Evolutionary conservation across 1,140 invertebrate species (phyloP).

Genomic region (Hycleus cichorii): DNA sequence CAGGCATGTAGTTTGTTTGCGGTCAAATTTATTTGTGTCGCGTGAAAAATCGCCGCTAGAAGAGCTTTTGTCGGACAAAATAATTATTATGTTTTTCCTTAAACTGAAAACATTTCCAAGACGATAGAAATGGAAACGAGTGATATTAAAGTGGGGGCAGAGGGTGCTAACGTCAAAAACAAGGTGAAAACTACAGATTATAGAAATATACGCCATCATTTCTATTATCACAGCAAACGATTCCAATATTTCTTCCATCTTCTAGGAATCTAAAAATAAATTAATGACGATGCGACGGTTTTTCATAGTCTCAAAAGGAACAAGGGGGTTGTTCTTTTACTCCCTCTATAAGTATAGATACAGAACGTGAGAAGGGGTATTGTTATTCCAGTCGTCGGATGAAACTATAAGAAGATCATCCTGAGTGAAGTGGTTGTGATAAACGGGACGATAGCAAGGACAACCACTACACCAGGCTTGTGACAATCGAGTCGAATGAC

Average conservation of each 20-base stretch:
- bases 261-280: no score
- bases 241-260: no score
- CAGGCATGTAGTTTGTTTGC: no score
- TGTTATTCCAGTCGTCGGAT: not conserved
- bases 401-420: not conserved
- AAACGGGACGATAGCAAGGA: not conserved
- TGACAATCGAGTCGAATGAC: not conserved
- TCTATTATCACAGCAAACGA: no score
- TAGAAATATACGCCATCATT: no score
- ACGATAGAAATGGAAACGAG: conserved; percentile 6
- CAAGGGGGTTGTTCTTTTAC: no score
- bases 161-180: not conserved
- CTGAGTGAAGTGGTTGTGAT: not conserved
- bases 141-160: conserved; percentile 12
- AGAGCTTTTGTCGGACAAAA: conserved; percentile 3
- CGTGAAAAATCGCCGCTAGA: conserved; percentile 8
- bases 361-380: not conserved
- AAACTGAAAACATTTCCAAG: conserved; percentile 11
- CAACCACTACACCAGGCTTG: not conserved
- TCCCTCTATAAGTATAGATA: no score
- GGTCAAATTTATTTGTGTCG: not conserved
- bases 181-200: no score
- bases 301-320: no score
- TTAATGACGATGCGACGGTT: no score
- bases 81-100: conserved; percentile 10